These are phyloP conservation scores for Saturnia japonica DNA, from an alignment of 2,888 invertebrate genomes.

Conservation along the genomic window DNA sequence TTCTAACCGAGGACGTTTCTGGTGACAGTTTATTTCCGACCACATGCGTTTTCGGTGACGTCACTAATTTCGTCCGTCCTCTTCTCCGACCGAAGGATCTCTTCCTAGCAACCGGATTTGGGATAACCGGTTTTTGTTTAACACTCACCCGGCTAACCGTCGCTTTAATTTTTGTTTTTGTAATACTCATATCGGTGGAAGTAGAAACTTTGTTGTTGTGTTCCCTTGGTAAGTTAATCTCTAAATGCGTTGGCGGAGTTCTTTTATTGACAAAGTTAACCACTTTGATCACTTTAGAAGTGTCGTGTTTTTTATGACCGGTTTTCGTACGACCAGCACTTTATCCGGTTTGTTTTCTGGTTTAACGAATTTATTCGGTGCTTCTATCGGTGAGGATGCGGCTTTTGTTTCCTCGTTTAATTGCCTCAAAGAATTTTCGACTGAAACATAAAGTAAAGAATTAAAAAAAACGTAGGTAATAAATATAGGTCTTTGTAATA, in stretches of 20 bases:
- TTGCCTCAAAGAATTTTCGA: slow-evolving; percentile 17
- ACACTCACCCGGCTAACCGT: slow-evolving; percentile 24
- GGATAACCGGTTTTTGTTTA: slow-evolving; percentile 22
- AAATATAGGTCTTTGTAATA: no score
- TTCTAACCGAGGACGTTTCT: not conserved
- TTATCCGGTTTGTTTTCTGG: slow-evolving; percentile 21
- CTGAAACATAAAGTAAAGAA: slow-evolving; percentile 6
- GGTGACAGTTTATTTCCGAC: slow-evolving; percentile 20
- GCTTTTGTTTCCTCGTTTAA: slow-evolving; percentile 17
- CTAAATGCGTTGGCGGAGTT: slow-evolving; percentile 33
- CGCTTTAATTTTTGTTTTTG: slow-evolving; percentile 23
- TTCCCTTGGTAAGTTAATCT: slow-evolving; percentile 50
- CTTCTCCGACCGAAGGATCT: slow-evolving; percentile 25
- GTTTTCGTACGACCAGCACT: slow-evolving; percentile 33
- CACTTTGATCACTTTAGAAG: slow-evolving; percentile 46
- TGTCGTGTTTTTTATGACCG: slow-evolving; percentile 48
- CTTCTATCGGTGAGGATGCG: slow-evolving; percentile 17
- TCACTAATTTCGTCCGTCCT: not conserved
- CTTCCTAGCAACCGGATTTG: slow-evolving; percentile 19
- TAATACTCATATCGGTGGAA: slow-evolving; percentile 25
- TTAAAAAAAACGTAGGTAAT: no score
- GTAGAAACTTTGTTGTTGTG: slow-evolving; percentile 32
- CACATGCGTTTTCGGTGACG: slow-evolving; percentile 26
- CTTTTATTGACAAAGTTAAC: slow-evolving; percentile 55
- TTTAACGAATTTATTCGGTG: slow-evolving; percentile 2